phyloP scores from a whole-genome alignment of 2,797 vertebrate genomes.

The Pelobates cultripes region DNA sequence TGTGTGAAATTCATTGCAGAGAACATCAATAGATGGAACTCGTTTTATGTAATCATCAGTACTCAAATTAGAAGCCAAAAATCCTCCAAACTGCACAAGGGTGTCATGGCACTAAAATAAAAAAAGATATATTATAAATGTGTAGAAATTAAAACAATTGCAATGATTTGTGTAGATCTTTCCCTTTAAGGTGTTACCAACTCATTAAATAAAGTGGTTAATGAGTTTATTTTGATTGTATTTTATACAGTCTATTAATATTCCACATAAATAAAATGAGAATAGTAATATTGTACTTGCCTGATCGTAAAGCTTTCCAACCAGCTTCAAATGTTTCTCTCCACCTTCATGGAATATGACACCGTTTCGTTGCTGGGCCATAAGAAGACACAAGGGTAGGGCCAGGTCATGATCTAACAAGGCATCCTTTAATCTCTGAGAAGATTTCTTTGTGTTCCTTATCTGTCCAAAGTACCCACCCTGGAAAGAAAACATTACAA shows the following conservation, averaged over 20 bases:
- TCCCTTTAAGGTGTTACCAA: no score
- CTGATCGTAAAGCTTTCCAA: conserved; percentile 98
- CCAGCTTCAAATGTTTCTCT: conserved; percentile 96
- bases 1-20: conserved; percentile 97
- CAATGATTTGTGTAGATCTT: no score
- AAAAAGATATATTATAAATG: conserved; percentile 15
- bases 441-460: conserved; percentile 98
- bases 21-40: conserved; percentile 94
- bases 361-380: conserved; percentile 97
- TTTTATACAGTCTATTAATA: no score
- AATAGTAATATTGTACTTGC: conserved; percentile 61
- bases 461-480: conserved; percentile 98
- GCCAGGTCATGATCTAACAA: conserved; percentile 95
- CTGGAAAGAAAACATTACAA: conserved; percentile 65
- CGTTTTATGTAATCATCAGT: conserved; percentile 98
- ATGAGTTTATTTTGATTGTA: no score
- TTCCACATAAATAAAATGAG: no score
- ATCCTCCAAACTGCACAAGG: conserved; percentile 95
- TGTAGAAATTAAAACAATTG: background rate
- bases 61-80: conserved; percentile 97
- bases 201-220: no score
- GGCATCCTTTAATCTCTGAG: conserved; percentile 93
- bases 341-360: conserved; percentile 96
- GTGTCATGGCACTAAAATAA: conserved; percentile 92
- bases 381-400: conserved; percentile 92